Conservation (phyloP, 2,113 vertebrate species). For the Oryzias celebensis region DNA sequence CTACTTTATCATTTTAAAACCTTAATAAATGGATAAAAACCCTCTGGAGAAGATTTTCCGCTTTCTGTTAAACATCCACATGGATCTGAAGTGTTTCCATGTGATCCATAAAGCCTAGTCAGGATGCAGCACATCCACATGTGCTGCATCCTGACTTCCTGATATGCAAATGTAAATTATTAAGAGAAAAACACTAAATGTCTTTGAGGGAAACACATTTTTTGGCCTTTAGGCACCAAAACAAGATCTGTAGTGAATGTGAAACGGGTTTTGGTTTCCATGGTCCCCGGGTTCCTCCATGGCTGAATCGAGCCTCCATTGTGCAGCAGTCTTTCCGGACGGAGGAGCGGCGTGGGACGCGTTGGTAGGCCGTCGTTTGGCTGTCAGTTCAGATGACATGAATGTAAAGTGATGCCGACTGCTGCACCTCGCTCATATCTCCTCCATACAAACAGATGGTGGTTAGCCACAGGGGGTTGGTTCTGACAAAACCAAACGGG, state of each 20-base stretch:
- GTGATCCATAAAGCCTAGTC: no score
- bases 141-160: no score
- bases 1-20: no score
- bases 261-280: background rate
- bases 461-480: slow-evolving; percentile 32
- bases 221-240: no score
- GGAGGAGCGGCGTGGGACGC: slow-evolving; percentile 30
- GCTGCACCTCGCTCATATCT: slow-evolving; percentile 40
- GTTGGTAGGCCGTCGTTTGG: slow-evolving; percentile 44
- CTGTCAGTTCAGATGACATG: slow-evolving; percentile 44
- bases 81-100: no score
- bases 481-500: slow-evolving; percentile 36
- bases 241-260: no score
- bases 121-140: no score
- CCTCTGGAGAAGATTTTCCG: no score
- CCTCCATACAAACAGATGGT: slow-evolving; percentile 63
- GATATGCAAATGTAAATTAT: background rate
- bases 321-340: slow-evolving; percentile 30
- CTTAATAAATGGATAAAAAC: no score
- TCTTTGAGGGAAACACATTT: background rate
- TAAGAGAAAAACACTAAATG: background rate
- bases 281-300: background rate
- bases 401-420: slow-evolving; percentile 43
- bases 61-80: no score
- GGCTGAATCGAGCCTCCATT: slow-evolving; percentile 12